Evolutionary conservation across 1,140 invertebrate genomes (phyloP), one percentile per base, ranked within the genome.

Genomic region (Caenorhabditis latens): DNA sequence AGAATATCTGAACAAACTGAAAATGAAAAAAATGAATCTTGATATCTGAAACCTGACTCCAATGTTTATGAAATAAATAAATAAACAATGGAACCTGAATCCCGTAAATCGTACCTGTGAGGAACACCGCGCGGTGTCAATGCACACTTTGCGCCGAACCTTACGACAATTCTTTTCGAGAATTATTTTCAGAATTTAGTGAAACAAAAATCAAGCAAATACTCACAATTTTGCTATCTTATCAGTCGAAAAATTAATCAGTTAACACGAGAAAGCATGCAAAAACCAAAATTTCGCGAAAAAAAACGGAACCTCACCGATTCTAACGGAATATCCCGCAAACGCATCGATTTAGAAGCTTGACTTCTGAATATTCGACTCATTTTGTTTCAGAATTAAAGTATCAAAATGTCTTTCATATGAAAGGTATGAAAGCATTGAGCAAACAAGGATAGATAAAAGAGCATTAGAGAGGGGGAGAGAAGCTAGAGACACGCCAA

Each of bases 311-410:
- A 53, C 9, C 63, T 42, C 32, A 79, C 71, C 71, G 8, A 5
- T 50, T 24, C 71, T 8, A 79, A 19, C 2, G 71, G 71, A 79
- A 79, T 79, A 11, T 79, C 46, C 71, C 53, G 46, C 24, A 6
- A 11, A 13, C 46, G 6, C 71, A 79, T 79, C 13, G 43, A 50
- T 71, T 46, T 71, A 4, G 65, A 46, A 32, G 65, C n/a, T 16
- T 24, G 71, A 46, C 71, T 79, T 50, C 71, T 79, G 71, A 79
- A 79, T 79, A 79, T 43, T 46, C 65, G 40, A 11, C 65, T 71
- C 65, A 71, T 46, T 71, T 71, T 71, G 14, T 58, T 58, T 16
- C 19, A 63, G 13, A 32, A 32, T 63, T 58, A n/a, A 58, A 21
- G 13, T n/a, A 16, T 9, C 16, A 21, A 19, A 58, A 21, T 19